Evolutionary conservation across 2,797 vertebrate genomes (phyloP), one percentile per base, ranked within the genome.

Genomic region (Pseudomugil tenellus): DNA sequence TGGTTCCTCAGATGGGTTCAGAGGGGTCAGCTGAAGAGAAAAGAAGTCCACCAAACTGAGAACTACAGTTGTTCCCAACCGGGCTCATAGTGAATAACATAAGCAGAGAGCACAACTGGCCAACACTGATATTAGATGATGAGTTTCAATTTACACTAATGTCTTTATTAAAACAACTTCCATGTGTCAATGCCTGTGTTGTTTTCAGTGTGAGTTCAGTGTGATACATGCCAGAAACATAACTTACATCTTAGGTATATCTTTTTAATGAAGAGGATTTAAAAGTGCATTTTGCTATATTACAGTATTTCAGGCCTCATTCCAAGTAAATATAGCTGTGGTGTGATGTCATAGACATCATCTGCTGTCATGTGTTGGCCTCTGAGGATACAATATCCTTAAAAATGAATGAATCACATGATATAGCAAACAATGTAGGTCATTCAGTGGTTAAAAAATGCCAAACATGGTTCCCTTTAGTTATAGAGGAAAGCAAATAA

Each of bases 351-450:
- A 71, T 68, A 77, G 53, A 51, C 58, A 53, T 79, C 80, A 77
- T 75, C 69, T 79, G 84, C 52, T 55, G 64, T 87, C 88, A 89
- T 84, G 84, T 49, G 84, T 13, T 31, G 43, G 26, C 21, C 80
- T 64, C 28, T 29, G 17, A 55, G 54, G 23, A 49, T 34, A 48
- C 64, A 55, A 28, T 25, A 26, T 43, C 21, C 7, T 4, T 0
- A 8, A 25, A 48, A 35, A 23, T 19, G 13, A 34, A 9, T 37
- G 26, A 25, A 65, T 82, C 84, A 82, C 84, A 79, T 82, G 84
- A 67, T 10, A 16, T 3, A 13, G 10, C 5, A 10, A 48, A 82
- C 71, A 81, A 81, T 21, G 63, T 11, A 6, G 14, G 31, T 55
- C 63, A 73, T 73, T 82, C 49, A 76, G 34, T 37, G 35, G 52